Conservation (phyloP, 1,140 invertebrate genomes). For the Drosophila equinoxialis region DNA sequence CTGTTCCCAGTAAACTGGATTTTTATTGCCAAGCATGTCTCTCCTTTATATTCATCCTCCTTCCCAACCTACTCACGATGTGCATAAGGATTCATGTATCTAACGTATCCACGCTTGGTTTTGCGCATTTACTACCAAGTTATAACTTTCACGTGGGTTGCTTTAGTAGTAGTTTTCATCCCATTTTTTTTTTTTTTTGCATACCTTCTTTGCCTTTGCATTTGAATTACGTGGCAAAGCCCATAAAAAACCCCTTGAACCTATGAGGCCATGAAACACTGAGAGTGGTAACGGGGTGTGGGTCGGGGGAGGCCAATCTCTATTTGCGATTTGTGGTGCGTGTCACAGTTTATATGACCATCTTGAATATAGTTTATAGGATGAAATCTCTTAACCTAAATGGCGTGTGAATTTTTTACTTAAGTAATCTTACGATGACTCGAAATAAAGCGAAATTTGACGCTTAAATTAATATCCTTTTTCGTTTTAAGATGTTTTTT, state of each 20-base stretch:
- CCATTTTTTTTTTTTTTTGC: slow-evolving; percentile 16
- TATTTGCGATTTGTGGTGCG: slow-evolving; percentile 41
- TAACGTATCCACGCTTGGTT: slow-evolving; percentile 63
- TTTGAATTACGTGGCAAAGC: slow-evolving; percentile 22
- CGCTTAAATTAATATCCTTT: not conserved
- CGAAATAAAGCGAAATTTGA: not conserved
- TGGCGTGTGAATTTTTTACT: not conserved
- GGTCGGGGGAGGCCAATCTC: not conserved
- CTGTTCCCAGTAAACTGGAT: slow-evolving; percentile 61
- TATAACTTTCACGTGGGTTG: slow-evolving; percentile 74
- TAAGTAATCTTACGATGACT: not conserved
- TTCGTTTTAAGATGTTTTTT: too few species aligned
- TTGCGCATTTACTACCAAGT: slow-evolving; percentile 70
- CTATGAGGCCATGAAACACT: not conserved
- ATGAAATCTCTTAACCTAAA: slow-evolving; percentile 17
- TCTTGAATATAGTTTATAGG: slow-evolving; percentile 45
- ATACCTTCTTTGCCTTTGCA: not conserved
- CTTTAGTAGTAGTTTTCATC: slow-evolving; percentile 55
- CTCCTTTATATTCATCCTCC: not conserved
- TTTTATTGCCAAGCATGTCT: slow-evolving; percentile 61
- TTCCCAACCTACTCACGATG: not conserved
- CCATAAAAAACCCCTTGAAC: slow-evolving; percentile 38
- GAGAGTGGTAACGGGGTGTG: not conserved
- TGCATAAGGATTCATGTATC: slow-evolving; percentile 46
- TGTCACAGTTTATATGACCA: slow-evolving; percentile 56